These are phyloP conservation scores for Siderastrea radians DNA, from an alignment of 92 coral and sea anemone species.

Conservation along the genomic window DNA sequence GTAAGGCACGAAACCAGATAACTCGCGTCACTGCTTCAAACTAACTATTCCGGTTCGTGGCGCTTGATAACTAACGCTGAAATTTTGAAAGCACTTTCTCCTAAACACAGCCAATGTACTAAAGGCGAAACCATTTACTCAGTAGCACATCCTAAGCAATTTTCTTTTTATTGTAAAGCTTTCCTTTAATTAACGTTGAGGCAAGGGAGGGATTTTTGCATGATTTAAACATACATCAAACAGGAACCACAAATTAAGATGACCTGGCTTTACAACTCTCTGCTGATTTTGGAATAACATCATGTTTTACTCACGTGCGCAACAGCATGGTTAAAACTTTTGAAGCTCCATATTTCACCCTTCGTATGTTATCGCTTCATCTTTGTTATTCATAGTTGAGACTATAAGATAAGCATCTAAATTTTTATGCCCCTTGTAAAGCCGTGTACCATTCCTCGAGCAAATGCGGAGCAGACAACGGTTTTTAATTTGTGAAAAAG, in stretches of 20 bases:
- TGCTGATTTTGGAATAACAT: background rate
- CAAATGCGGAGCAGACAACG: too few species aligned
- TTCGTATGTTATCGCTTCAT: background rate
- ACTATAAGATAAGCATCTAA: conserved; percentile 1
- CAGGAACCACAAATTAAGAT: background rate
- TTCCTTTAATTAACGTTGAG: background rate
- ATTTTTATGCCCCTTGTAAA: background rate
- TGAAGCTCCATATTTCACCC: background rate
- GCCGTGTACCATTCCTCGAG: background rate
- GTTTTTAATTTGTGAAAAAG: too few species aligned
- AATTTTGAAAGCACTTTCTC: background rate
- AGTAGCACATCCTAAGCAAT: background rate
- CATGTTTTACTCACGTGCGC: background rate
- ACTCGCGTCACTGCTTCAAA: background rate
- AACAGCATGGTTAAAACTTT: background rate
- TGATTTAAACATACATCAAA: background rate
- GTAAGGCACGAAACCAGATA: conserved; percentile 34
- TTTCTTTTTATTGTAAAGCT: background rate
- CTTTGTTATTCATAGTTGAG: background rate
- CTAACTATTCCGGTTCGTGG: background rate
- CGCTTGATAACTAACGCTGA: background rate
- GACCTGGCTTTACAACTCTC: background rate
- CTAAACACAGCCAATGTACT: background rate
- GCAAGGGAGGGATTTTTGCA: background rate
- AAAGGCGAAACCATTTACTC: background rate